Conservation (phyloP, 2,113 vertebrate genomes). For the Takifugu flavidus region DNA sequence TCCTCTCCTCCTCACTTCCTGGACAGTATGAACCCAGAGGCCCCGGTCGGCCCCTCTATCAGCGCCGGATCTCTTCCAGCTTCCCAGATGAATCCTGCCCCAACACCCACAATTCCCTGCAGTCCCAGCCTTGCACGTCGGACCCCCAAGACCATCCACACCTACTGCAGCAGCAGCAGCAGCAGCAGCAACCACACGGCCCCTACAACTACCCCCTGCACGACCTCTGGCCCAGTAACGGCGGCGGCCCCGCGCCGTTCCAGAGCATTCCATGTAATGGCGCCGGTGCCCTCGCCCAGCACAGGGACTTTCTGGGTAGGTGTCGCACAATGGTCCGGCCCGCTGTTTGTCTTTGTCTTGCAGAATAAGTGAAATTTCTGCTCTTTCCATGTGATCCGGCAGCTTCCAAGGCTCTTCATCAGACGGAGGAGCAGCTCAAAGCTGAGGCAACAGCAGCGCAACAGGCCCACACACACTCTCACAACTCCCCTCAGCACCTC, state of each 20-base stretch:
- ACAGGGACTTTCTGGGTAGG: slow-evolving; percentile 88
- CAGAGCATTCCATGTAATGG: slow-evolving; percentile 99
- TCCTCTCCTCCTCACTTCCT: not conserved
- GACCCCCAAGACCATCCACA: slow-evolving; percentile 86
- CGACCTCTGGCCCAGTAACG: slow-evolving; percentile 88
- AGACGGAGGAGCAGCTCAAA: slow-evolving; percentile 86
- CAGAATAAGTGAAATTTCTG: not conserved
- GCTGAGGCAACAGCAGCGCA: slow-evolving; percentile 70
- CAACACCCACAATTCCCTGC: slow-evolving; percentile 76
- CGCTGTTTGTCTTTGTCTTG: not conserved
- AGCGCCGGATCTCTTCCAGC: slow-evolving; percentile 96
- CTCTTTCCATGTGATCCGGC: not conserved
- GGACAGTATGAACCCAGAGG: slow-evolving; percentile 96
- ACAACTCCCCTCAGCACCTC: slow-evolving; percentile 87
- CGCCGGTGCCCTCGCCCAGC: slow-evolving; percentile 83
- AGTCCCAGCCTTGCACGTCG: slow-evolving; percentile 81
- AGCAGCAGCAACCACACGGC: slow-evolving; percentile 79
- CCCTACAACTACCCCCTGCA: slow-evolving; percentile 84
- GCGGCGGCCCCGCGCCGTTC: slow-evolving; percentile 82
- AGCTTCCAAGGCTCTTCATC: slow-evolving; percentile 86
- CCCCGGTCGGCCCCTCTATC: slow-evolving; percentile 98
- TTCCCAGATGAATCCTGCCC: slow-evolving; percentile 75
- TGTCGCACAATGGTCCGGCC: not conserved
- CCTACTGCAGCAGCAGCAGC: slow-evolving; percentile 83
- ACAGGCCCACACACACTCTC: slow-evolving; percentile 81